Base-by-base conservation (phyloP, 1,140 invertebrate species). In the Heliothis subflexa region DNA sequence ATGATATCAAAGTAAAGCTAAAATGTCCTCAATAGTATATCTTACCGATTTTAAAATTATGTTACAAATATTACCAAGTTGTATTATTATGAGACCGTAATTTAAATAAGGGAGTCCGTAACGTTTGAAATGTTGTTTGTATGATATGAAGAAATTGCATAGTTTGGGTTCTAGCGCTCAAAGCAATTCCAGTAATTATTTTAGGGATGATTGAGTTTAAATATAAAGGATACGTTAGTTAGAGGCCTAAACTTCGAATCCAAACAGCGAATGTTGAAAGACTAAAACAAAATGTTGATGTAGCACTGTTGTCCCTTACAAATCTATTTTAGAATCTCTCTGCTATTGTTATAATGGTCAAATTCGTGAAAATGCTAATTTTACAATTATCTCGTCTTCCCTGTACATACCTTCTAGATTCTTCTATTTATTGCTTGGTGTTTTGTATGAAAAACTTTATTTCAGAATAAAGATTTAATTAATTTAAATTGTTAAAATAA, bases 261-360 rank as follows among this genome's bases (percentile, higher is more conserved):
- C 49, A 50, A 81, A 79, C 83, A 85, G 83, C 83, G 83, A 85
- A 85, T 81, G 70, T 84, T 71, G 77, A 77, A 80, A 85, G 81
- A 83, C 81, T 82, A 79, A 54, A 33, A 33, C 33, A 33, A 33
- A 80, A 64, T 49, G 62, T 57, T 71, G 59, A 74, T 50, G 33
- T 61, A 61, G 47, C 57, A 74, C 45, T 78, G 74, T 81, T 81
- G 25, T 64, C 74, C 57, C 76, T 74, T 79, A 83, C 68, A 83
- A 77, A 83, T 85, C 79, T 82, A 82, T 85, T 81, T 84, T 85
- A 78, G 78, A 85, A 85, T 83, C 79, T 85, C 61, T 62, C 54
- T 7, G 25, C n/a, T 74, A 61, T 59, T 40, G 28, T 73, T 64
- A 64, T 73, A 77, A 75, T 66, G 62, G 45, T 78, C 18, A 72